These are phyloP conservation scores for Cygnus buccinator DNA, from an alignment of 2,113 vertebrate genomes.

Conservation along the genomic window DNA sequence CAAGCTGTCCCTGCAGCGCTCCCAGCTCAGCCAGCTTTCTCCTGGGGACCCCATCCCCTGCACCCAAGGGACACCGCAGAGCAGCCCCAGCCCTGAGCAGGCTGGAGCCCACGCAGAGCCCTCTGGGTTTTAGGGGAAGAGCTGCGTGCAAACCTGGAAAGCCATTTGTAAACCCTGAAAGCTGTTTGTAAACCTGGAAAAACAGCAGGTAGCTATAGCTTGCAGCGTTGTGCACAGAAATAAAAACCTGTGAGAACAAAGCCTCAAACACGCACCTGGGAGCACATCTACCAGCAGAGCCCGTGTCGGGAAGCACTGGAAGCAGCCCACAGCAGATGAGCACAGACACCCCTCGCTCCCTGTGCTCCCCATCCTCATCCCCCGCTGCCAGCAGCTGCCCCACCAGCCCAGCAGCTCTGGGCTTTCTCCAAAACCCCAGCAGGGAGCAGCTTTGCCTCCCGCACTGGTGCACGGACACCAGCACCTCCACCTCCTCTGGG, in stretches of 20 bases:
- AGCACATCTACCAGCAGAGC: not conserved
- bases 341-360: not conserved
- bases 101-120: not conserved
- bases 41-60: not conserved
- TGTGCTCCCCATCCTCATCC: not conserved
- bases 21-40: not conserved
- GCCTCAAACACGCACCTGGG: conserved; percentile 4
- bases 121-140: not conserved
- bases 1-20: not conserved
- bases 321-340: not conserved
- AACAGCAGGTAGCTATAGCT: not conserved
- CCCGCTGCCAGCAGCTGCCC: not conserved
- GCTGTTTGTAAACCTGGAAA: not conserved
- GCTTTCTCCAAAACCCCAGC: not conserved
- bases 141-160: not conserved
- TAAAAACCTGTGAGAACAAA: not conserved
- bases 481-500: accelerated
- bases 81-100: not conserved
- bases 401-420: not conserved
- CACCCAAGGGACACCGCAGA: not conserved
- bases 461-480: not conserved
- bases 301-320: not conserved
- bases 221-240: not conserved
- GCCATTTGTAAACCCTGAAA: no score
- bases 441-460: not conserved